Conservation (phyloP, 2,113 vertebrate genomes). For the Symphodus melops region DNA sequence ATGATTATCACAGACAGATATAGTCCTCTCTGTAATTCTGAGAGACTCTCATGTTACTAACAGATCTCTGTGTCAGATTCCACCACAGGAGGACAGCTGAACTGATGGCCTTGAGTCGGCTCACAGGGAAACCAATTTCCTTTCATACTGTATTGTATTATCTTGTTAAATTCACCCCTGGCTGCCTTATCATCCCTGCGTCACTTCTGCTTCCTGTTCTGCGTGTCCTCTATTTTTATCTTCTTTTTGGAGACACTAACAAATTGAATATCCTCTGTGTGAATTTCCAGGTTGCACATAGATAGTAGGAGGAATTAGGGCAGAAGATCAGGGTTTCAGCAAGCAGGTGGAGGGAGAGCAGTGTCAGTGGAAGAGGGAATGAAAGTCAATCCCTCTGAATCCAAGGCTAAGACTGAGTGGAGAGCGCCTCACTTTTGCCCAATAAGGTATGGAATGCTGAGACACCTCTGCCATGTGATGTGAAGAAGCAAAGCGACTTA, state of each 20-base stretch:
- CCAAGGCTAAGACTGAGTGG: constrained; percentile 43
- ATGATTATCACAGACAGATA: constrained; percentile 79
- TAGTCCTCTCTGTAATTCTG: constrained; percentile 62
- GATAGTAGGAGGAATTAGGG: not conserved
- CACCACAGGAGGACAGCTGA: constrained; percentile 51
- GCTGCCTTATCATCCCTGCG: constrained; percentile 7
- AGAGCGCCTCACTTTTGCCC: constrained; percentile 68
- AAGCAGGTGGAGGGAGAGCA: constrained; percentile 45
- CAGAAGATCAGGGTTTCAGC: not conserved
- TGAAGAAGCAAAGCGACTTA: constrained; percentile 69
- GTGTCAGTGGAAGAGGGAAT: constrained; percentile 16
- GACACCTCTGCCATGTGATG: constrained; percentile 76
- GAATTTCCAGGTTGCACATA: not conserved
- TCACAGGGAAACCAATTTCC: constrained; percentile 19
- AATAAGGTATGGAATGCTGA: constrained; percentile 85
- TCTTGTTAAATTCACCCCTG: constrained; percentile 13
- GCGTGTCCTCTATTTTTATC: not conserved
- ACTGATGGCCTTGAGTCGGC: constrained; percentile 44
- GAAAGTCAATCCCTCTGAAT: constrained; percentile 52
- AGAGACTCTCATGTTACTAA: constrained; percentile 70
- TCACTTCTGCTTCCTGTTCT: not conserved
- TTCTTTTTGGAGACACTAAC: not conserved
- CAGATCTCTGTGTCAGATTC: constrained; percentile 63
- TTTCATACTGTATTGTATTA: constrained; percentile 15
- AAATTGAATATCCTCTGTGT: not conserved